Base-by-base conservation (phyloP, 2,888 invertebrate species). In the Podabrus alpinus region DNA sequence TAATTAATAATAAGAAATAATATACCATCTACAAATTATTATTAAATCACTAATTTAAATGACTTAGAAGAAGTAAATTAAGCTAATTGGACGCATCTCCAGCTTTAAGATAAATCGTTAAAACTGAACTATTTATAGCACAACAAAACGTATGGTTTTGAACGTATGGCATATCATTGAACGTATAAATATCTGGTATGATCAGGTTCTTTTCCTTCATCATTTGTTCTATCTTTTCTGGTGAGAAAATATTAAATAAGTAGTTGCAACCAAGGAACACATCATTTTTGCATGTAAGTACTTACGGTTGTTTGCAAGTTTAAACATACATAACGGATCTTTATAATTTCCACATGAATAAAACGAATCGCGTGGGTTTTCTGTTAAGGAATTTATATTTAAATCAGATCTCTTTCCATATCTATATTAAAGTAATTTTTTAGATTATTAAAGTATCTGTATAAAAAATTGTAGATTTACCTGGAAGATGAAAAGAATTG, bases 231-330 rank as follows among this genome's bases (percentile, higher is more conserved):
- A 29, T 79, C 77, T 78, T 81, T 82, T 79, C 84, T 84, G 82
- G 59, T 82, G 82, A 29, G 10, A 59, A 29, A 67, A 16, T 15
- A 66, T n/a, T 29, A n/a, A n/a, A n/a, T n/a, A n/a, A n/a, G n/a
- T n/a, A n/a, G n/a, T n/a, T n/a, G n/a, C n/a, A n/a, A n/a, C n/a
- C n/a, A n/a, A n/a, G n/a, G n/a, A n/a, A n/a, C n/a, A n/a, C n/a
- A 3, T 3, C 1, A 2, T 11, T 29, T 29, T 29, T 59, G 21
- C n/a, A n/a, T n/a, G n/a, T n/a, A n/a, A n/a, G n/a, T 59, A 71
- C 79, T 87, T 85, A 90, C 90, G 87, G 86, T 79, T 86, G 86
- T 82, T 83, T 87, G 85, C 90, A 90, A 79, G 89, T 88, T 81
- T 89, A 90, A 73, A 88, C 86, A 86, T 83, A 79, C 90, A 90